These are phyloP conservation scores for Chelidonichthys spinosus DNA, from an alignment of 2,797 vertebrate species.

Conservation along the genomic window DNA sequence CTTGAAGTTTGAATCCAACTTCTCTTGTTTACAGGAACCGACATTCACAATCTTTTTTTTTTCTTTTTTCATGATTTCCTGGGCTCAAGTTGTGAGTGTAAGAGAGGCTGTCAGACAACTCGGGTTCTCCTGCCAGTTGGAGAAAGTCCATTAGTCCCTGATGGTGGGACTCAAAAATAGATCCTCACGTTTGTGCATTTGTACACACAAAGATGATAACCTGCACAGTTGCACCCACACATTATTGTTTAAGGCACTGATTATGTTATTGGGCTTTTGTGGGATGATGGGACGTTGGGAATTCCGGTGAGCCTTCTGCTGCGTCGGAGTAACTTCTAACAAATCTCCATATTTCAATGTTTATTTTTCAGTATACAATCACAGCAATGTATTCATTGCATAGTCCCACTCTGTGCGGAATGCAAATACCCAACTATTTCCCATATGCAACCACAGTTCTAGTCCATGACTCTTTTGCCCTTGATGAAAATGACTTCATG, in stretches of 20 bases:
- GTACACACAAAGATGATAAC: slow-evolving; percentile 13
- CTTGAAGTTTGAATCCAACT: slow-evolving; percentile 44
- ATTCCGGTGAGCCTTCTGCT: slow-evolving; percentile 19
- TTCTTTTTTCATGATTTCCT: not conserved
- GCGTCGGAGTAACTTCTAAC: slow-evolving; percentile 31
- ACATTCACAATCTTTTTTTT: slow-evolving; percentile 25
- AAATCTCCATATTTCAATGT: slow-evolving; percentile 46
- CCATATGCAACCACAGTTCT: slow-evolving; percentile 56
- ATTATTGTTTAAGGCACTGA: slow-evolving; percentile 2
- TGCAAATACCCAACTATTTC: slow-evolving; percentile 68
- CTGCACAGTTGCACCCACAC: slow-evolving; percentile 1
- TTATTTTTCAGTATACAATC: slow-evolving; percentile 58
- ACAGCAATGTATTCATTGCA: slow-evolving; percentile 64
- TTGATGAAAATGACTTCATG: slow-evolving; percentile 82
- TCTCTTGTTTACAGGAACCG: slow-evolving; percentile 40
- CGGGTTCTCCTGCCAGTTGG: slow-evolving; percentile 58
- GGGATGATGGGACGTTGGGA: not conserved
- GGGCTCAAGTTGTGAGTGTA: slow-evolving; percentile 38
- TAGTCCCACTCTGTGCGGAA: slow-evolving; percentile 49
- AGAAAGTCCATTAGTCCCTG: slow-evolving; percentile 40
- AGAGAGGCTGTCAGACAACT: slow-evolving; percentile 26
- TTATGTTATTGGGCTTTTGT: slow-evolving; percentile 3
- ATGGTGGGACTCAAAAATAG: slow-evolving; percentile 40
- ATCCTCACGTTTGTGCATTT: slow-evolving; percentile 27
- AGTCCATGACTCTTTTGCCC: slow-evolving; percentile 76